A percentile compares a stretch with the other conserved stretches of the same genome.
These are phyloP conservation scores for Myrmecophaga tridactyla DNA, from an alignment of 2,113 vertebrate genomes.

Conservation along the genomic window DNA sequence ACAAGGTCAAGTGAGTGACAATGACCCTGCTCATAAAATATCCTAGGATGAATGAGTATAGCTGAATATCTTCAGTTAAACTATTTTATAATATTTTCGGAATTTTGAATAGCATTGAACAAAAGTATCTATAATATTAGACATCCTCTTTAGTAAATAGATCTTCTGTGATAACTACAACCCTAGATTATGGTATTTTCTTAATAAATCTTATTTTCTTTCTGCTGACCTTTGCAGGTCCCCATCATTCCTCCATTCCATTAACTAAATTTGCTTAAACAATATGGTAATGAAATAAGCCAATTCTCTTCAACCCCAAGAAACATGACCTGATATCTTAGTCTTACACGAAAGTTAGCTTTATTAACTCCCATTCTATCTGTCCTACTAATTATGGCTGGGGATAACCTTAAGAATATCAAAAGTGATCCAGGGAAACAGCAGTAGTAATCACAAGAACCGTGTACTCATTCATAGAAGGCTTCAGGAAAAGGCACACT, in stretches of 20 bases:
- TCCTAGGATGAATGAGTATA: background rate
- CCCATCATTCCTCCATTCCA: background rate
- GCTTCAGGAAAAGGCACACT: background rate
- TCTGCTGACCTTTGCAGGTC: background rate
- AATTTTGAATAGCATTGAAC: background rate
- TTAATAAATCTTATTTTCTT: background rate
- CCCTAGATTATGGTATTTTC: background rate
- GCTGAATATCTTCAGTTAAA: background rate
- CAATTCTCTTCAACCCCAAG: background rate
- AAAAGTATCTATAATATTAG: background rate
- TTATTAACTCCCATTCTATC: background rate
- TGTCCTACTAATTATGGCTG: background rate
- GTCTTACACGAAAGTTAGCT: background rate
- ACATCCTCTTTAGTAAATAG: background rate
- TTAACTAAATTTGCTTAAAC: background rate
- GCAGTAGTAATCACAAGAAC: background rate
- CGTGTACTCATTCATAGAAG: background rate
- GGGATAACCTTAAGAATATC: background rate
- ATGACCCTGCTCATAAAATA: no score
- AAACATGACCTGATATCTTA: background rate
- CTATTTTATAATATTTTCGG: no score
- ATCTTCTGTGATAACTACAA: background rate
- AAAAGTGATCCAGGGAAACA: background rate
- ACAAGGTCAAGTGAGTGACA: background rate
- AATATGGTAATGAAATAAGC: background rate